Evolutionary conservation across 2,797 vertebrate genomes (phyloP).

Genomic region (Paedocypris micromegethes): DNA sequence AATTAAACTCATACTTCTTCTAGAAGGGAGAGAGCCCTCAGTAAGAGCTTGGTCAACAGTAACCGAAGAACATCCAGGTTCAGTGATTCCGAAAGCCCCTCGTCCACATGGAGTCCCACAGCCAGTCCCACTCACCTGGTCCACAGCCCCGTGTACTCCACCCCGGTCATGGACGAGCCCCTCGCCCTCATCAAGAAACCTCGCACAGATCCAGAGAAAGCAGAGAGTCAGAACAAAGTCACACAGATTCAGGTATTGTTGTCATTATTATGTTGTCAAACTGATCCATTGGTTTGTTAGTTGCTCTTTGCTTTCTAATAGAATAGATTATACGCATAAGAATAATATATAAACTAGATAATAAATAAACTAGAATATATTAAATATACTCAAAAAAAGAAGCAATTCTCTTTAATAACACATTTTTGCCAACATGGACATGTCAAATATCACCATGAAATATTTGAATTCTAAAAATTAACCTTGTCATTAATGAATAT

Average conservation of each 20-base stretch:
- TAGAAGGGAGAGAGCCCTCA: slow-evolving; percentile 67
- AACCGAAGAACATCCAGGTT: slow-evolving; percentile 53
- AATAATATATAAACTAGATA: too few relatives aligned
- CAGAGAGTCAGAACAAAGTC: slow-evolving; percentile 55
- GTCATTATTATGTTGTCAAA: neutral
- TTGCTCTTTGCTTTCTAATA: too few relatives aligned
- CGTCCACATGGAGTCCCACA: slow-evolving; percentile 65
- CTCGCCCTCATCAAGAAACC: slow-evolving; percentile 77
- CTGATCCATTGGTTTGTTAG: too few relatives aligned
- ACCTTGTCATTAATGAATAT: too few relatives aligned
- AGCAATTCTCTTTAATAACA: too few relatives aligned
- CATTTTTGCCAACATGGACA: too few relatives aligned
- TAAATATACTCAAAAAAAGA: too few relatives aligned
- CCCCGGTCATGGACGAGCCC: slow-evolving; percentile 70
- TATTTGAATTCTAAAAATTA: too few relatives aligned
- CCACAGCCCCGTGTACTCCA: slow-evolving; percentile 62
- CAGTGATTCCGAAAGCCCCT: slow-evolving; percentile 62
- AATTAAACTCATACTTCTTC: slow-evolving; percentile 22
- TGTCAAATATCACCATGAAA: too few relatives aligned
- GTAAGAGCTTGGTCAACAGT: slow-evolving; percentile 55
- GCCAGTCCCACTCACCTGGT: slow-evolving; percentile 63
- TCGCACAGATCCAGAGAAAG: slow-evolving; percentile 58
- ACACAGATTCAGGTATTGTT: slow-evolving; percentile 66
- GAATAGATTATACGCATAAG: too few relatives aligned
- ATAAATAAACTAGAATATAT: too few relatives aligned